Evolutionary conservation across 2,888 invertebrate genomes (phyloP), one percentile per base, ranked within the genome.

Genomic region (Hyalella azteca): DNA sequence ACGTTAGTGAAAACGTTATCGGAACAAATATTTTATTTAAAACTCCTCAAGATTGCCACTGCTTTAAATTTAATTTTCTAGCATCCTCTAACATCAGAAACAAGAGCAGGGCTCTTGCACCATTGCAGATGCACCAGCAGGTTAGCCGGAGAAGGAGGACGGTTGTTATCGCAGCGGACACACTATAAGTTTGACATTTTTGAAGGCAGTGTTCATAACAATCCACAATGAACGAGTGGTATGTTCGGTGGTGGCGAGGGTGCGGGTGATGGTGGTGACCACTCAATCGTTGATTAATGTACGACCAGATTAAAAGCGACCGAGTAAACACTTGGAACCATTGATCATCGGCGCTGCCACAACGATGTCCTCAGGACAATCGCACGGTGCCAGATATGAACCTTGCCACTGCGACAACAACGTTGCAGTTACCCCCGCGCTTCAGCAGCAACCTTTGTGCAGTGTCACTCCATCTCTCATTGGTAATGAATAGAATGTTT

Each of bases 251-350:
- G 66, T 36, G 66, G 66, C 32, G 19, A 36, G 22, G 66, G 36
- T 36, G 32, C 36, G 11, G 66, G 66, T n/a, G 19, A 36, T 36
- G 39, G 66, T 36, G 66, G 66, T 66, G 66, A 66, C 66, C 66
- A 66, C 66, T 66, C 66, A 66, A 66, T 66, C 66, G 66, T 13
- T 66, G 66, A 66, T 66, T 66, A 66, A 66, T 66, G 66, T 66
- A 36, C n/a, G 66, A 32, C 11, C 66, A 66, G 66, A 66, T 66
- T 66, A 66, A 66, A 66, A 66, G 54, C 66, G 66, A 36, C 19
- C 32, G 66, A 66, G 66, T 66, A 66, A 66, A 66, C 66, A 66
- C 36, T 36, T 5, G n/a, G 19, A 19, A 19, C 36, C 66, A 66
- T 66, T 36, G 7, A 66, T 66, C 66, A 66, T 66, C 19, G 66